These are phyloP conservation scores for Phaethon lepturus DNA, from an alignment of 2,113 vertebrate species.

Conservation along the genomic window DNA sequence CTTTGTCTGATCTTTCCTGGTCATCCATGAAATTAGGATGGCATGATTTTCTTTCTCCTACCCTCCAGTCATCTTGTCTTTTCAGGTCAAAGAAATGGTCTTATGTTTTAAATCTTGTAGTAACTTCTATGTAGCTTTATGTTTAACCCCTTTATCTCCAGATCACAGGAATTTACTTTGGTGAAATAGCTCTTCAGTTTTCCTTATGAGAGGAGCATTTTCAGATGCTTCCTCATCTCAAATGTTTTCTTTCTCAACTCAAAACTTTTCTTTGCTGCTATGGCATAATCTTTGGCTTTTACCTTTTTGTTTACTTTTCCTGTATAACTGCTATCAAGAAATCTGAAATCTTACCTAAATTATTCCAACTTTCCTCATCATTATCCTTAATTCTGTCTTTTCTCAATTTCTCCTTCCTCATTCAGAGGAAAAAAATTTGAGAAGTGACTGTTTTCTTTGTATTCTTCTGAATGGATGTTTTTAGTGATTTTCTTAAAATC, in stretches of 20 bases:
- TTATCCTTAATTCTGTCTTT: background rate
- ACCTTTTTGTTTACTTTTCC: background rate
- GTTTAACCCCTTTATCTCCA: background rate
- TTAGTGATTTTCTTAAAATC: background rate
- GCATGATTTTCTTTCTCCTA: background rate
- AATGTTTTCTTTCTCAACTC: background rate
- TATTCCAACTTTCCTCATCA: background rate
- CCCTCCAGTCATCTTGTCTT: background rate
- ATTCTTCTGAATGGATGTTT: background rate
- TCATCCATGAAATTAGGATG: background rate
- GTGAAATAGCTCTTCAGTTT: background rate
- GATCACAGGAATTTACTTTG: background rate
- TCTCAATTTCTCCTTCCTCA: background rate
- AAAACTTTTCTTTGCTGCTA: background rate
- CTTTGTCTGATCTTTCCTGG: background rate
- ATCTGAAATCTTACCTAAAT: background rate
- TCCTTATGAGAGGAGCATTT: background rate
- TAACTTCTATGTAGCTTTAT: background rate
- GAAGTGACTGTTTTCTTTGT: background rate
- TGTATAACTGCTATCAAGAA: background rate
- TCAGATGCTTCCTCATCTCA: background rate
- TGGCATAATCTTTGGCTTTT: background rate
- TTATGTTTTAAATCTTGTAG: background rate
- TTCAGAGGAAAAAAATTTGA: accelerated
- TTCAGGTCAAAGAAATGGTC: background rate